Percentiles rank a stretch among this genome's conserved stretches.
Evolutionary conservation across 2,888 invertebrate genomes (phyloP).

Genomic region (Caenorhabditis zanzibari): DNA sequence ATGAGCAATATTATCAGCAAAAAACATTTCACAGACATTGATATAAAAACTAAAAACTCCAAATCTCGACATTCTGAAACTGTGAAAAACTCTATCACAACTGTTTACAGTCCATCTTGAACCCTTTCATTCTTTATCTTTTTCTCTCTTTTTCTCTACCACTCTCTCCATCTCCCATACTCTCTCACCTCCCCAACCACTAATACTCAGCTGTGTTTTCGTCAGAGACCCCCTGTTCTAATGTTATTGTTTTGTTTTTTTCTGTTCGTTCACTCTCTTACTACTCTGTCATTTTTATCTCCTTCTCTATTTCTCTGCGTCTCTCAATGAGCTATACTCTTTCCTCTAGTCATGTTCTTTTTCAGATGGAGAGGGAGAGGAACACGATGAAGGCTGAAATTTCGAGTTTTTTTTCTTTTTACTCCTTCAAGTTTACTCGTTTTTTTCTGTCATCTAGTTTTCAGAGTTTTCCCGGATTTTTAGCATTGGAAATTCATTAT

Average conservation of each 20-base stretch:
- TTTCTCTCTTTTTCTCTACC: neutral
- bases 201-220: constrained; percentile 51
- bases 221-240: constrained; percentile 26
- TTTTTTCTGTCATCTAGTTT: neutral
- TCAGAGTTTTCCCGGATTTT: neutral
- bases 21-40: too few relatives aligned
- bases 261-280: neutral
- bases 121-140: neutral
- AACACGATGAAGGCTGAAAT: neutral
- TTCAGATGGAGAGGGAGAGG: constrained; percentile 8
- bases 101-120: constrained; percentile 16
- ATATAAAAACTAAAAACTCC: too few relatives aligned
- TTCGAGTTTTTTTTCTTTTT: constrained; percentile 4
- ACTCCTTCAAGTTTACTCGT: neutral
- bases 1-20: too few relatives aligned
- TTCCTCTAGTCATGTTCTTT: constrained; percentile 35
- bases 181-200: constrained; percentile 17
- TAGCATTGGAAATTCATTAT: neutral
- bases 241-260: constrained; percentile 61
- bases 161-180: constrained; percentile 4
- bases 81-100: neutral
- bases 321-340: constrained; percentile 12
- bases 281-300: constrained; percentile 21
- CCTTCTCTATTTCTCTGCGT: constrained; percentile 29
- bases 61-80: neutral